These are phyloP conservation scores for Perizoma affinitatum DNA, from an alignment of 2,888 invertebrate genomes.

Conservation along the genomic window DNA sequence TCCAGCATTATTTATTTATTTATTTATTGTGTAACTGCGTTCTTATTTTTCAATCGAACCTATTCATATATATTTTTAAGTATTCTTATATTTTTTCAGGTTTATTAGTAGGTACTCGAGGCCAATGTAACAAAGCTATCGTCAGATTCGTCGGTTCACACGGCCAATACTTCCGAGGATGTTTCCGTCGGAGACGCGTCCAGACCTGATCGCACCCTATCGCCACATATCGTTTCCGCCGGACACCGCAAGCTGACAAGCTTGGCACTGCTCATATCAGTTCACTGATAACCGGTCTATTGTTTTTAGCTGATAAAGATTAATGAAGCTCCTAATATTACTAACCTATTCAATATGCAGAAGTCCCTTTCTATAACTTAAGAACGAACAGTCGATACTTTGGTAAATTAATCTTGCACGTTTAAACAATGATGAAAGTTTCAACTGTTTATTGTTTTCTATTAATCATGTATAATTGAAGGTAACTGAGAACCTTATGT, in stretches of 20 bases:
- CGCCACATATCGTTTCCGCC: slow-evolving; percentile 74
- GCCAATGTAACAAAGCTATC: slow-evolving; percentile 42
- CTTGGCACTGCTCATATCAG: slow-evolving; percentile 20
- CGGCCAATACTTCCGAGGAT: slow-evolving; percentile 66
- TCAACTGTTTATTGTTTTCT: too few species aligned
- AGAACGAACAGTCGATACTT: neutral
- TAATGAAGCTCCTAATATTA: neutral
- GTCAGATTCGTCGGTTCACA: slow-evolving; percentile 65
- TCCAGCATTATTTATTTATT: too few species aligned
- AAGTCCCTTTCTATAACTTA: neutral
- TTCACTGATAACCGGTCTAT: slow-evolving; percentile 19
- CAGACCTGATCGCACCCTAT: slow-evolving; percentile 69
- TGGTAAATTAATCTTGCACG: too few species aligned
- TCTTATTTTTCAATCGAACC: too few species aligned
- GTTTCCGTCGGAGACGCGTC: slow-evolving; percentile 66
- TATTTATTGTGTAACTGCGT: too few species aligned
- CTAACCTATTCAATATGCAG: neutral
- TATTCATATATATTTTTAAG: too few species aligned
- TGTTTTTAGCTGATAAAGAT: slow-evolving; percentile 15
- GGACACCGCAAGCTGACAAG: slow-evolving; percentile 63
- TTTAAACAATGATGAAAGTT: too few species aligned
- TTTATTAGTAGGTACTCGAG: slow-evolving; percentile 11
- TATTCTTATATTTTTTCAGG: neutral
- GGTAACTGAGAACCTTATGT: slow-evolving; percentile 2
- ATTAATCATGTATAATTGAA: too few species aligned